Evolutionary conservation across 2,888 invertebrate species (phyloP).

Genomic region (Bombylius discolor): DNA sequence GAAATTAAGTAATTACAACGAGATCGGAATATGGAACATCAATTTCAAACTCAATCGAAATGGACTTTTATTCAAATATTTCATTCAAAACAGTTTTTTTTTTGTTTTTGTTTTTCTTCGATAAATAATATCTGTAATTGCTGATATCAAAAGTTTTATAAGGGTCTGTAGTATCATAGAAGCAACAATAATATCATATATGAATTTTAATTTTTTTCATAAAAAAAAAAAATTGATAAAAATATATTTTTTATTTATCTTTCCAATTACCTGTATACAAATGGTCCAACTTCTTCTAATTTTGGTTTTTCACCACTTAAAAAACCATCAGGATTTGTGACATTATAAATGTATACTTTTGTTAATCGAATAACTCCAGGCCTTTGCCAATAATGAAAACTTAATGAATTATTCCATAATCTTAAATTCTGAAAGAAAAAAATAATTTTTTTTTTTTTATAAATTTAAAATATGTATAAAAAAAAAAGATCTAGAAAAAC

Average conservation of each 20-base stretch:
- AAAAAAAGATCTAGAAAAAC: neutral
- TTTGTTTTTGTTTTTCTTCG: too few species aligned
- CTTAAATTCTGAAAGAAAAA: constrained; percentile 55
- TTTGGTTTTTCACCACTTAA: constrained; percentile 66
- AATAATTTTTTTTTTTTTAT: neutral
- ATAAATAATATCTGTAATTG: too few species aligned
- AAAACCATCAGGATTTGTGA: constrained; percentile 73
- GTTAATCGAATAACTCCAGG: constrained; percentile 72
- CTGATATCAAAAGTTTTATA: too few species aligned
- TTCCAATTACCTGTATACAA: constrained; percentile 60
- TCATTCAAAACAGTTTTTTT: too few species aligned
- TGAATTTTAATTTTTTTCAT: too few species aligned
- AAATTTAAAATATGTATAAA: constrained; percentile 45
- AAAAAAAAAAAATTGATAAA: too few species aligned
- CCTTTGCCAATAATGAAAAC: constrained; percentile 81
- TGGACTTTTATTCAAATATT: too few species aligned
- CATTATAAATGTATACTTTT: constrained; percentile 80
- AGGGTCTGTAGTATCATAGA: too few species aligned
- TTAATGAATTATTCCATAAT: constrained; percentile 70
- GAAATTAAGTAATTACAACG: too few species aligned
- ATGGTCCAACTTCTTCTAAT: constrained; percentile 71
- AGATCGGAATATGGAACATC: too few species aligned
- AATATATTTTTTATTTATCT: neutral
- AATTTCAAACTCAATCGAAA: too few species aligned
- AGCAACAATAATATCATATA: too few species aligned